Base-by-base conservation (phyloP, 2,888 invertebrate genomes). In the Melanostoma mellinum region DNA sequence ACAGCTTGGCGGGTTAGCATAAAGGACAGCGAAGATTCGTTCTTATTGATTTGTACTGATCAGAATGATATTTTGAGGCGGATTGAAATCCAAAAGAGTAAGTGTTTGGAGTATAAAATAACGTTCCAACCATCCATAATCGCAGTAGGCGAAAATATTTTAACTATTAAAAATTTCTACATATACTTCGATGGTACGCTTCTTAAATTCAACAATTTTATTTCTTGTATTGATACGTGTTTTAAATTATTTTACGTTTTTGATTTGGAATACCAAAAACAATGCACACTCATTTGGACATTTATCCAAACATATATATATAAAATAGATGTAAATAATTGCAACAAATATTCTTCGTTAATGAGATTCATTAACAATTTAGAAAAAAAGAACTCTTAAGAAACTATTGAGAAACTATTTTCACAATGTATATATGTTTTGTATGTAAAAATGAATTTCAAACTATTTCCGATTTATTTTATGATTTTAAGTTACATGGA, bases 401-500 rank as follows among this genome's bases (percentile, higher is more conserved):
- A 20, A 20, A 30, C 30, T 36, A 20, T 36, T 8, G 2, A n/a
- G n/a, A n/a, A 4, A 42, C 2, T 32, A 42, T 30, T 40, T 42
- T 42, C 5, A 58, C 20, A 58, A 58, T 42, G 58, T 42, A 40
- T 58, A n/a, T 55, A 36, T 68, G 55, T 55, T 55, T 67, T 53
- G 6, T 67, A 53, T 67, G 53, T 65, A 42, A 65, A 74, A 74
- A 56, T 63, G 46, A 65, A 46, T 74, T 65, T 5, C 8, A 72
- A 38, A 52, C 71, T n/a, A 56, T 72, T 61, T 40, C 53, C 6
- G 61, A 74, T 48, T 56, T 74, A 58, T 74, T 74, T 67, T 58
- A 56, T 35, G 67, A 74, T 67, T 74, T 65, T 58, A 74, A 74
- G 38, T 36, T 74, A 52, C 68, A 76, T 69, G 68, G 68, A 32